A percentile compares a stretch with the other conserved stretches of the same genome.
These are phyloP conservation scores for Radopholus similis DNA, from an alignment of 1,140 invertebrate genomes.

Conservation along the genomic window DNA sequence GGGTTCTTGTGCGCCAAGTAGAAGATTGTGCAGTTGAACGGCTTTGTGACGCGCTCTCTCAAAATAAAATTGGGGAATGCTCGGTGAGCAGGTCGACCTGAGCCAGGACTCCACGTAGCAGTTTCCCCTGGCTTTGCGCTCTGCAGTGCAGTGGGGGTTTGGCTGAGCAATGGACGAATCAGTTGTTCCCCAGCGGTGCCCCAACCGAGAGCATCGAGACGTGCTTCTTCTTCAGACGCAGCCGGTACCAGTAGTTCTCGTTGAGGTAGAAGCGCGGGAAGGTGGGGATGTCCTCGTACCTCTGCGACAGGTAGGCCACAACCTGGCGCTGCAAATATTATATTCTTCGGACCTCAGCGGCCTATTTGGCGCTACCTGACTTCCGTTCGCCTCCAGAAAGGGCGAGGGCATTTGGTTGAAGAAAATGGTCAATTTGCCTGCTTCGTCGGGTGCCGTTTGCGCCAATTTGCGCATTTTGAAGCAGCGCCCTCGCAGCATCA, in stretches of 20 bases:
- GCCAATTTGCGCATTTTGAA: constrained; percentile 32
- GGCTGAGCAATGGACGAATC: neutral
- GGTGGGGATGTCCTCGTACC: constrained; percentile 24
- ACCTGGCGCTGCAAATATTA: constrained; percentile 22
- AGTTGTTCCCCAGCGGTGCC: neutral
- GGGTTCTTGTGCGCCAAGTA: constrained; percentile 34
- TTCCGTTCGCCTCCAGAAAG: constrained; percentile 26
- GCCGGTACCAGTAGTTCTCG: constrained; percentile 17
- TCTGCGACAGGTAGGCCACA: constrained; percentile 30
- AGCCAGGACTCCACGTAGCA: constrained; percentile 33
- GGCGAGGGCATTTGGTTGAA: constrained; percentile 22
- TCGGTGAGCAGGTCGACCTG: neutral
- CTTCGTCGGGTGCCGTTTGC: constrained; percentile 36
- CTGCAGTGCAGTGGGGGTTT: constrained; percentile 16
- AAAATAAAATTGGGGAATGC: neutral
- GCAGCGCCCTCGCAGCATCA: constrained; percentile 43
- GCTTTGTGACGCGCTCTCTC: constrained; percentile 24
- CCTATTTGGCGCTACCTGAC: constrained; percentile 11
- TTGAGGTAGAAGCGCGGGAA: constrained; percentile 34
- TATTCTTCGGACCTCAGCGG: neutral
- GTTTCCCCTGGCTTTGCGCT: constrained; percentile 12
- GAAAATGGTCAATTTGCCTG: constrained; percentile 28
- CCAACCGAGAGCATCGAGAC: constrained; percentile 16
- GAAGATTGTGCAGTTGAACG: constrained; percentile 35
- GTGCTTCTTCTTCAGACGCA: constrained; percentile 17